Evolutionary conservation across 1,140 invertebrate species (phyloP).

Genomic region (Rhopalosiphum padi): DNA sequence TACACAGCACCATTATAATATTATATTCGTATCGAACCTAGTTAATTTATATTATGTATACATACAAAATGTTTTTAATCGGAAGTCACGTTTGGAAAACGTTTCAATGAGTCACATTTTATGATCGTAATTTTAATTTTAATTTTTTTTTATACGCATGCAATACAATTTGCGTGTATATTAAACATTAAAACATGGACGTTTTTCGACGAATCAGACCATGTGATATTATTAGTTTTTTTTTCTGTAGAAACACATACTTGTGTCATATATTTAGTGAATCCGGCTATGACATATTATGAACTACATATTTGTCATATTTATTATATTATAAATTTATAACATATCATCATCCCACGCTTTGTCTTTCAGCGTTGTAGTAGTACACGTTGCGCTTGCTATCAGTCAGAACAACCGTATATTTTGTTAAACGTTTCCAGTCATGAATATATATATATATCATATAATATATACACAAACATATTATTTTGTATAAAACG

Average conservation of each 20-base stretch:
- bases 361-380: background rate
- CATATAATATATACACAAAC: background rate
- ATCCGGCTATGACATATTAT: background rate
- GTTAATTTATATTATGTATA: background rate
- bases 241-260: background rate
- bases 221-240: background rate
- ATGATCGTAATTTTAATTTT: slow-evolving; percentile 10
- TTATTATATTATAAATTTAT: background rate
- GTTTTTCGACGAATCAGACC: background rate
- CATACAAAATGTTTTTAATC: background rate
- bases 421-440: background rate
- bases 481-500: background rate
- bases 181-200: background rate
- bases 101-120: slow-evolving; percentile 1
- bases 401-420: background rate
- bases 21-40: background rate
- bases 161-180: background rate
- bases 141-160: background rate
- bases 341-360: background rate
- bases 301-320: background rate
- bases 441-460: background rate
- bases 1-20: background rate
- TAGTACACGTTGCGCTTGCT: background rate
- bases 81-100: background rate
- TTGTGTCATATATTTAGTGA: background rate